A percentile compares a stretch with the other conserved stretches of the same genome.
These are phyloP conservation scores for Marcusenius ussheri DNA, from an alignment of 2,113 vertebrate genomes.

Conservation along the genomic window DNA sequence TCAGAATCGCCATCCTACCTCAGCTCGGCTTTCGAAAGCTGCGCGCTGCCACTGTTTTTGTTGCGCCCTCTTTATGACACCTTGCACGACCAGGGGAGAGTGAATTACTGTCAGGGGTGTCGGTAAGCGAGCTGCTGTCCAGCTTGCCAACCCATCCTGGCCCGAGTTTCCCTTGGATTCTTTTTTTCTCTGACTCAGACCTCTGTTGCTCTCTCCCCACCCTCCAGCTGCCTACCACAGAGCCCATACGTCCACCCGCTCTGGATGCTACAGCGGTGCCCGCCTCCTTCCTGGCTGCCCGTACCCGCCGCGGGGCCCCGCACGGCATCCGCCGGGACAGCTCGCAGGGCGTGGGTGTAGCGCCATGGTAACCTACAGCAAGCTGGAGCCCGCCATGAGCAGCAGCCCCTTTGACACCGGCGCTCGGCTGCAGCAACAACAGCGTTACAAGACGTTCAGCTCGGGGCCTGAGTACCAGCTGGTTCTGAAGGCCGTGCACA, in stretches of 20 bases:
- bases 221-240: conserved; percentile 32
- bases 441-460: conserved; percentile 89
- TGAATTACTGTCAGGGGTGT: neutral
- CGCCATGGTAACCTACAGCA: conserved; percentile 90
- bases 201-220: conserved; percentile 14
- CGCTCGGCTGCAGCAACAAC: conserved; percentile 56
- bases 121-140: neutral
- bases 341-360: conserved; percentile 71
- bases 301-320: conserved; percentile 50
- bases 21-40: neutral
- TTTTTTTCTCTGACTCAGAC: neutral
- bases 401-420: conserved; percentile 75
- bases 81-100: neutral
- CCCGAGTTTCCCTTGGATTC: neutral
- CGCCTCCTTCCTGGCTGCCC: neutral
- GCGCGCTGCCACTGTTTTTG: neutral
- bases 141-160: neutral
- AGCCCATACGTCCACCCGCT: conserved; percentile 21
- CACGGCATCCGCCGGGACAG: conserved; percentile 39
- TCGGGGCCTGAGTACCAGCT: conserved; percentile 92
- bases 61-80: neutral
- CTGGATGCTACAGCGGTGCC: conserved; percentile 35
- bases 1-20: neutral
- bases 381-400: conserved; percentile 79
- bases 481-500: conserved; percentile 81